phyloP scores from a whole-genome alignment of 2,797 vertebrate genomes.

The Sarcophilus harrisii region DNA sequence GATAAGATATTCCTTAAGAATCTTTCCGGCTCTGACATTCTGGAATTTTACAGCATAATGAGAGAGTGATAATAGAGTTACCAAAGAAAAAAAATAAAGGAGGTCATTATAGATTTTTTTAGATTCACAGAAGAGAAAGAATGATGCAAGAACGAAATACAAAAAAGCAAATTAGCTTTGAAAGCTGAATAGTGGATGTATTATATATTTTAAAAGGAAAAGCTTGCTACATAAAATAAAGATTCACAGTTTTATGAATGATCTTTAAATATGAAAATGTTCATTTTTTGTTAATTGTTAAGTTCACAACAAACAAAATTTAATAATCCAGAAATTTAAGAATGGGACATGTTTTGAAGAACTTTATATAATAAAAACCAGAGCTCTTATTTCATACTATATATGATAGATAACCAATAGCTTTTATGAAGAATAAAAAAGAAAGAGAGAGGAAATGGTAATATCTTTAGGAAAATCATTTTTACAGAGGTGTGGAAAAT shows the following conservation, averaged over 20 bases:
- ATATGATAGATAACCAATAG: not conserved
- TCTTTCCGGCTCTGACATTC: not conserved
- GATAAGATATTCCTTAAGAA: not conserved
- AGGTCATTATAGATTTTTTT: not conserved
- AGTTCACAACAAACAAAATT: not conserved
- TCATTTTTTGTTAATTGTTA: not conserved
- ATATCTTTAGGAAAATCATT: not conserved
- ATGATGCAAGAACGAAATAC: not conserved
- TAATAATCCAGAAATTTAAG: not conserved
- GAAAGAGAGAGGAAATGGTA: not conserved
- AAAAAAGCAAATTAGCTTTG: not conserved
- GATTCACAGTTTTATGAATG: not conserved
- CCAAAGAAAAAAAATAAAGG: not conserved
- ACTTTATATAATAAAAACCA: not conserved
- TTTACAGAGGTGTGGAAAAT: not conserved
- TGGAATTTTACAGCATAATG: not conserved
- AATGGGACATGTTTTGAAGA: not conserved
- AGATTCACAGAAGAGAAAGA: not conserved
- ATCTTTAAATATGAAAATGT: not conserved
- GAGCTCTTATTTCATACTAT: not conserved
- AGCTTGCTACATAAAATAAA: not conserved
- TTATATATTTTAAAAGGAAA: not conserved
- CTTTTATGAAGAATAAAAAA: not conserved
- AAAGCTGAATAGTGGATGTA: not conserved
- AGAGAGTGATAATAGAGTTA: not conserved